Percentiles rank a stretch among this genome's conserved stretches.
These are phyloP conservation scores for Gymnorhina tibicen DNA, from an alignment of 2,113 vertebrate species.

Conservation along the genomic window DNA sequence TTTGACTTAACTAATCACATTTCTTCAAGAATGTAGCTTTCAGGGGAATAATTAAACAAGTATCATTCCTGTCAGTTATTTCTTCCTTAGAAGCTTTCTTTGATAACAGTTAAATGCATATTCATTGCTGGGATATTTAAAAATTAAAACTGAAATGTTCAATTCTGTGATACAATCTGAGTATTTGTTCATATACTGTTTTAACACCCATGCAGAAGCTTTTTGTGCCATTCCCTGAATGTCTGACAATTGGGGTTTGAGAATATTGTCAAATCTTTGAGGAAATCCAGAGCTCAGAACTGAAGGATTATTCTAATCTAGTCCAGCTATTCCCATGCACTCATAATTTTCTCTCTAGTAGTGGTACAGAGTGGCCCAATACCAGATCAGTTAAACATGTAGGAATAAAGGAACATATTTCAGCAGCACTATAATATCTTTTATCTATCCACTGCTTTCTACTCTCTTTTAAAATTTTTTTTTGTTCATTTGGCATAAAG, in stretches of 20 bases:
- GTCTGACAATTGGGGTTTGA: background rate
- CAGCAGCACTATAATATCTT: background rate
- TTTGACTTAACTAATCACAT: background rate
- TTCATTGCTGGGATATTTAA: background rate
- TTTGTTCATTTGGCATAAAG: background rate
- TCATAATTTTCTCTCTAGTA: background rate
- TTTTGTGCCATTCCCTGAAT: background rate
- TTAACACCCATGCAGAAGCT: background rate
- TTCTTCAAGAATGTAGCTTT: background rate
- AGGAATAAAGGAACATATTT: background rate
- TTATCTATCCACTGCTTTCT: background rate
- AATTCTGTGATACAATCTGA: background rate
- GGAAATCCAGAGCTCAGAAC: background rate
- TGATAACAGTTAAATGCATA: background rate
- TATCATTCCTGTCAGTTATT: background rate
- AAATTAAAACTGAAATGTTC: background rate
- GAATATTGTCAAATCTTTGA: background rate
- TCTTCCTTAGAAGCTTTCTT: background rate
- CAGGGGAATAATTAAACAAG: background rate
- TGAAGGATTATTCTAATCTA: background rate
- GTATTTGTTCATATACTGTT: background rate
- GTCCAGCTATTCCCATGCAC: background rate
- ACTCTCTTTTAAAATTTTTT: background rate
- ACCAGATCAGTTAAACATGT: background rate
- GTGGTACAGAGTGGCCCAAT: background rate